Evolutionary conservation across 2,888 invertebrate genomes (phyloP), one percentile per base, ranked within the genome.

Genomic region (Polymixis flavicincta): DNA sequence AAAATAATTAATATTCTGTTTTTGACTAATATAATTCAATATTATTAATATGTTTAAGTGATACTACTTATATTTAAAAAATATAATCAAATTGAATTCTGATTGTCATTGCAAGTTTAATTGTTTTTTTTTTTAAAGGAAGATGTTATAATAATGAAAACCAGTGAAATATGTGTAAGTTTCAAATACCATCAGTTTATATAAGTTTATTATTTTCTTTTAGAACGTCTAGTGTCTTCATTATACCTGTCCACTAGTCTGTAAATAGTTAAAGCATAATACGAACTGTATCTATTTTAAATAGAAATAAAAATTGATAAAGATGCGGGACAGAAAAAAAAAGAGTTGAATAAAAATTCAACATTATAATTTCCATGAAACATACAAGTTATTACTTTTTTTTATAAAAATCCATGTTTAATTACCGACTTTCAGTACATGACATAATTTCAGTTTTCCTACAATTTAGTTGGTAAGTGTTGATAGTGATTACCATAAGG

Each of bases 191-290:
- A 57, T 69, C 0, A n/a, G 63, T 68, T 70, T 71, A 61, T 68
- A 61, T 69, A 50, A 52, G 57, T 65, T 61, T 59, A 54, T 60
- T 73, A 66, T 61, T 70, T 84, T 66, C 25, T 76, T 73, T 73
- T 68, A 72, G 60, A 61, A 66, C 0, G n/a, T 60, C 22, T 50
- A 80, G 67, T 61, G 59, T 65, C 60, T 63, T 60, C 25, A 60
- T 19, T 63, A 57, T 76, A 76, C 69, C 25, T 70, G 73, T 73
- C 66, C 25, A 61, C 77, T 84, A 80, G 85, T 83, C 68, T 75
- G 61, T 78, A 77, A 77, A 83, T 64, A 32, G n/a, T 77, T 70
- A 57, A 78, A 80, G 76, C 79, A 82, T 82, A 85, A 87, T 81
- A 76, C 37, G 71, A 78, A 78, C 48, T 60, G 59, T 80, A 67